A percentile compares a stretch with the other conserved stretches of the same genome.
Evolutionary conservation across 2,113 vertebrate genomes (phyloP).

Genomic region (Ondatra zibethicus): DNA sequence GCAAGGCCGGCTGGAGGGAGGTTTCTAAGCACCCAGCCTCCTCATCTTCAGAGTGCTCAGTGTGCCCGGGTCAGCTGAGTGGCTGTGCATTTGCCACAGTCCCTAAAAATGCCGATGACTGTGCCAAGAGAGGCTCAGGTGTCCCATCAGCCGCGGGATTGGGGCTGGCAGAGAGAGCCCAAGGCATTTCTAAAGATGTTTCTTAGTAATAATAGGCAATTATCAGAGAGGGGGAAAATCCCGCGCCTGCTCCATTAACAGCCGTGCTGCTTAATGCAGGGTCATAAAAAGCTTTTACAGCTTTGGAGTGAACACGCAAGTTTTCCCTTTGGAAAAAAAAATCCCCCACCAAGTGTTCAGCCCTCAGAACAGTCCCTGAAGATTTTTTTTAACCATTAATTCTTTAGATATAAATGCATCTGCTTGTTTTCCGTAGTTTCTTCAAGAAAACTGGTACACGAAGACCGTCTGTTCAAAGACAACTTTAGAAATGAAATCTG

Average conservation of each 20-base stretch:
- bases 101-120: background rate
- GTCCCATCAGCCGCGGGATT: background rate
- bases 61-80: background rate
- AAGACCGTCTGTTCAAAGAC: background rate
- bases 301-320: background rate
- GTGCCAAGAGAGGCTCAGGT: background rate
- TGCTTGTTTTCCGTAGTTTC: background rate
- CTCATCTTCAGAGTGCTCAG: background rate
- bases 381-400: slow-evolving; percentile 27
- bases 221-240: background rate
- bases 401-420: background rate
- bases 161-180: background rate
- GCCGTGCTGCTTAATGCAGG: background rate
- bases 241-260: background rate
- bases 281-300: slow-evolving; percentile 50
- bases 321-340: slow-evolving; percentile 8
- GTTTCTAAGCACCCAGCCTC: background rate
- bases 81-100: background rate
- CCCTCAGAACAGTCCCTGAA: background rate
- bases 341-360: background rate
- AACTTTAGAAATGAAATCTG: background rate
- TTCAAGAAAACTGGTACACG: background rate
- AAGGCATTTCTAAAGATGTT: background rate
- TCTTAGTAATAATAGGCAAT: slow-evolving; percentile 26
- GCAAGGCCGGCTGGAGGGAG: background rate